Base-by-base conservation (phyloP, 2,113 vertebrate species). In the Phalacrocorax carbo region DNA sequence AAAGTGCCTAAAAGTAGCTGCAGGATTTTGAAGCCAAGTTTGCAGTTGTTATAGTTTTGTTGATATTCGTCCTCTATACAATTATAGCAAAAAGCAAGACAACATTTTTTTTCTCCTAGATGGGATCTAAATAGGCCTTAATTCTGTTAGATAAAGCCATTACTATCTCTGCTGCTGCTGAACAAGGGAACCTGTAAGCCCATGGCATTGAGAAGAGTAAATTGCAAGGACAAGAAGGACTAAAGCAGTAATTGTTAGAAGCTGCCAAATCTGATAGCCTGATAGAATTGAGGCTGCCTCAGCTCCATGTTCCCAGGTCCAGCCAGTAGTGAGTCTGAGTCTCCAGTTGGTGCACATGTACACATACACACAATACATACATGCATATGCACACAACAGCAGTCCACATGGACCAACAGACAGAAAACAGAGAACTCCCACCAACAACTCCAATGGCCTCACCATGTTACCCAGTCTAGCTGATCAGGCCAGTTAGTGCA, bases 321-420 rank as follows among this genome's bases (percentile, higher is more conserved):
- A 77, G 15, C 2, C 69, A 80, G 26, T 27, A 57, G 36, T 0
- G 2, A 69, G 18, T 11, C 17, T 26, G 29, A 68, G 10, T 25
- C 12, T 9, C 23, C 58, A 51, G 29, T 10, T 84, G 54, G 32
- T 1, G 7, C 14, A 65, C 5, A 10, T 4, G 5, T 34, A 27
- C 19, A 58, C 0, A 0, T 40, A 32, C 19, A 52, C 0, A 2
- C 6, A 15, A 25, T 15, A 14, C 4, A 3, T 10, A 29, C 6
- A 36, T 7, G 10, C 13, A 9, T 27, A 23, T 21, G 20, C n/a
- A 82, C 27, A 51, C 23, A 46, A 48, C 9, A 52, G 54, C 11
- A 52, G 54, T 8, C 25, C 48, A 46, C 21, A 15, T 32, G 14
- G 16, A 80, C 9, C 13, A 62, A 26, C 34, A 52, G 13, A 48